Conservation (phyloP, 2,797 vertebrate genomes). For the Chiloscyllium punctatum region DNA sequence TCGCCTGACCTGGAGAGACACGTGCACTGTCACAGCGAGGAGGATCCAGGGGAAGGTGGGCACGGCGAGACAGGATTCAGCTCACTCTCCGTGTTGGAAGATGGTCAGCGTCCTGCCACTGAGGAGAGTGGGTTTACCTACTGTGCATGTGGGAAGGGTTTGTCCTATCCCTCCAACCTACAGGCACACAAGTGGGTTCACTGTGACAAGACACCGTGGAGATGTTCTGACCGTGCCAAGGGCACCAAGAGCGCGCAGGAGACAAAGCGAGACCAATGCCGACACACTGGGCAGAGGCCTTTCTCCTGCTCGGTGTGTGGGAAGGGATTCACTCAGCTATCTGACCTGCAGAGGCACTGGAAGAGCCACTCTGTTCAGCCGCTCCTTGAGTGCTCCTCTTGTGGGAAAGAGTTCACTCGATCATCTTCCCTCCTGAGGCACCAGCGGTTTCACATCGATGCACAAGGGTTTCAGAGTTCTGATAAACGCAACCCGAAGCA, state of each 20-base stretch:
- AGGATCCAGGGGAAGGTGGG: no score
- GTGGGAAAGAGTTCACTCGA: neutral
- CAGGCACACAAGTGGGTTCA: neutral
- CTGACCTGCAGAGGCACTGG: neutral
- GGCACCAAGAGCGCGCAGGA: neutral
- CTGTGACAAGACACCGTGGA: neutral
- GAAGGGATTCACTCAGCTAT: neutral
- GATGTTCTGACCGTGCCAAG: neutral
- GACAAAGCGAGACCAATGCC: neutral
- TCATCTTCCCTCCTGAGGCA: neutral
- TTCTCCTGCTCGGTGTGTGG: neutral
- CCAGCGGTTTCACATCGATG: neutral
- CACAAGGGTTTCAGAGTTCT: no score
- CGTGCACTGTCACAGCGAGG: neutral
- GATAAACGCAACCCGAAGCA: no score
- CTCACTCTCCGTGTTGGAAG: no score
- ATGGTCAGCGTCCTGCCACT: neutral
- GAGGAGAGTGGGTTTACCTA: neutral
- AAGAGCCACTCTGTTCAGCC: neutral
- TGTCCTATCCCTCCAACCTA: neutral
- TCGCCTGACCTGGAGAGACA: neutral
- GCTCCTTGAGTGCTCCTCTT: neutral
- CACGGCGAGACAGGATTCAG: no score
- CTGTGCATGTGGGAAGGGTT: neutral
- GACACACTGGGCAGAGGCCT: neutral